These are phyloP conservation scores for Thymallus thymallus DNA, from an alignment of 2,113 vertebrate genomes.

Conservation along the genomic window DNA sequence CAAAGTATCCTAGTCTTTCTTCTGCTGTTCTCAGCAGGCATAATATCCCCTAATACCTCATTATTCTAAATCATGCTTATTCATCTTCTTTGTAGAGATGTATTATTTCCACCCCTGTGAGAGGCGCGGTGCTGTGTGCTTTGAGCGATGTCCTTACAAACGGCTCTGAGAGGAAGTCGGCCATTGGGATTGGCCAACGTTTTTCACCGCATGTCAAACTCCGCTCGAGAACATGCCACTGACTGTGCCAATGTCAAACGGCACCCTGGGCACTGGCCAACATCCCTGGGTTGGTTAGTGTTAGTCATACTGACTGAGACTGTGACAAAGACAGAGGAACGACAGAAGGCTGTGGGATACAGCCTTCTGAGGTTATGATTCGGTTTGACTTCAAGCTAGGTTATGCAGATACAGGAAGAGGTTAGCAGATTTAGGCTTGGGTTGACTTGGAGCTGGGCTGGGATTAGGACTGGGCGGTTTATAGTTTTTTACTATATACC, in stretches of 20 bases:
- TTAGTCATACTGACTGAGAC: constrained; percentile 40
- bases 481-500: no score
- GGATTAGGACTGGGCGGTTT: no score
- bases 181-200: constrained; percentile 26
- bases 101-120: not conserved
- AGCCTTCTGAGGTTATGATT: not conserved
- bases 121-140: not conserved
- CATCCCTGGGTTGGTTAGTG: constrained; percentile 28
- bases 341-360: constrained; percentile 2
- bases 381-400: not conserved
- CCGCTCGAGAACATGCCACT: constrained; percentile 35
- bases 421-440: not conserved
- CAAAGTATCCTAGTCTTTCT: not conserved
- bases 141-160: constrained; percentile 21
- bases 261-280: constrained; percentile 30
- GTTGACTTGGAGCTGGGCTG: not conserved
- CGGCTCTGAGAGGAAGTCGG: constrained; percentile 7
- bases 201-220: constrained; percentile 36
- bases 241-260: constrained; percentile 42
- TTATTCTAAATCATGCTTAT: constrained; percentile 14
- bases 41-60: constrained; percentile 13
- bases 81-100: not conserved
- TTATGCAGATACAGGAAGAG: constrained; percentile 14
- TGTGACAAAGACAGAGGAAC: constrained; percentile 1
- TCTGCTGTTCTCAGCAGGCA: constrained; percentile 3